Conservation (phyloP, 2,113 vertebrate species). For the Ovis aries region DNA sequence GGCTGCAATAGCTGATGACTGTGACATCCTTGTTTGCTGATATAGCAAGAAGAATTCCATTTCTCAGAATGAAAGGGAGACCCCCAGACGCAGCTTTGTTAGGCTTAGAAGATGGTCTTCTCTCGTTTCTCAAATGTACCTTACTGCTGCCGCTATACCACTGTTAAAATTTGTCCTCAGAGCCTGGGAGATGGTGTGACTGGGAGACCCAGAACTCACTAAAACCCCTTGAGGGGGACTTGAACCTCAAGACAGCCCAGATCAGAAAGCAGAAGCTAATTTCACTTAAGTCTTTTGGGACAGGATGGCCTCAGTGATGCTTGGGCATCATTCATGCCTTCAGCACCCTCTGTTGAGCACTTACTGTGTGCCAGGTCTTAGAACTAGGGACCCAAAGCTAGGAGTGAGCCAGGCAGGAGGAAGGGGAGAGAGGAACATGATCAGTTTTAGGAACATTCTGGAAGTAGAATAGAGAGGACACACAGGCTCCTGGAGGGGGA, state of each 20-base stretch:
- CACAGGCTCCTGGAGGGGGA: background rate
- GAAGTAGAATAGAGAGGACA: background rate
- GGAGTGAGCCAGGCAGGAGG: background rate
- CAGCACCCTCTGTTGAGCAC: background rate
- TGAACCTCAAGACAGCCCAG: background rate
- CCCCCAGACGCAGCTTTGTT: background rate
- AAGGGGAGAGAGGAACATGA: too few species aligned
- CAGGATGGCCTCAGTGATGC: background rate
- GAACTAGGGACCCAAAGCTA: background rate
- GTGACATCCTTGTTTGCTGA: background rate
- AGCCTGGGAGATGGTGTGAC: background rate
- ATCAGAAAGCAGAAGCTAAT: background rate
- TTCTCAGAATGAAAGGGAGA: background rate
- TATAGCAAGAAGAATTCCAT: background rate
- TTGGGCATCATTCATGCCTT: too few species aligned
- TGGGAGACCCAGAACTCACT: background rate
- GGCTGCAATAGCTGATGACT: background rate
- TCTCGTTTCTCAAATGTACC: background rate
- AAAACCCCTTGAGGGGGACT: background rate
- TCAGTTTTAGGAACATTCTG: too few species aligned
- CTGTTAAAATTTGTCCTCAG: background rate
- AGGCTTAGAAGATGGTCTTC: background rate
- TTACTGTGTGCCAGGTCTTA: background rate
- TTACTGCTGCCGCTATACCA: rapidly evolving
- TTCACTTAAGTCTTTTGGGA: background rate